A percentile compares a stretch with the other conserved stretches of the same genome.
Evolutionary conservation across 2,113 vertebrate genomes (phyloP).

Genomic region (Microcebus tavaratra): DNA sequence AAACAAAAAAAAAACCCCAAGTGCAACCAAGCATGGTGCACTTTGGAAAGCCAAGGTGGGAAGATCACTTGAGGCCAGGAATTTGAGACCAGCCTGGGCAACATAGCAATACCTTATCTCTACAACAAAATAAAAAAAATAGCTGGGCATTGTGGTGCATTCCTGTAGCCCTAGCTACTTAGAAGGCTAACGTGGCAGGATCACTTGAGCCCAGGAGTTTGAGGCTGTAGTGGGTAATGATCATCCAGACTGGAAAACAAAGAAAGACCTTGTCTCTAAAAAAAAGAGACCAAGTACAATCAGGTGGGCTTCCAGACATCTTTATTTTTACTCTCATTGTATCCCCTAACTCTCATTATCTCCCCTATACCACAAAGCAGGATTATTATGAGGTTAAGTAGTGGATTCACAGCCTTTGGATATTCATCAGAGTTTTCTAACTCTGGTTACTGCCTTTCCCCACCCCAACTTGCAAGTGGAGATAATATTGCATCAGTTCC

Average conservation of each 20-base stretch:
- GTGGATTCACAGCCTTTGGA: background rate
- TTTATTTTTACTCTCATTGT: background rate
- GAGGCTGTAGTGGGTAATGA: too few species aligned
- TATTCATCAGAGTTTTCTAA: background rate
- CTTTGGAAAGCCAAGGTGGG: too few species aligned
- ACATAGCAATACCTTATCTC: too few species aligned
- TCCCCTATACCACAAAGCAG: background rate
- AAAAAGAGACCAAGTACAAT: background rate
- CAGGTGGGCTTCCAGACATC: background rate
- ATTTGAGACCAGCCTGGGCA: too few species aligned
- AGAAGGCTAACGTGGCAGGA: too few species aligned
- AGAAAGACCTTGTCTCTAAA: too few species aligned
- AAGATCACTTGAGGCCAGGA: too few species aligned
- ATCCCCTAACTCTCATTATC: background rate
- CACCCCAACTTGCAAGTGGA: background rate
- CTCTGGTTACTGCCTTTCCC: background rate
- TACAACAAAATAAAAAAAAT: too few species aligned
- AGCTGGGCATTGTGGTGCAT: too few species aligned
- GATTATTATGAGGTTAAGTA: background rate
- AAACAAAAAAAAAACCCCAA: background rate
- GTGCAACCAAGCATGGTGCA: background rate
- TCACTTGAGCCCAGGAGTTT: too few species aligned
- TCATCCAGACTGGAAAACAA: too few species aligned
- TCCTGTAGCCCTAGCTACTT: too few species aligned
- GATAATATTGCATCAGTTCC: background rate